A percentile compares a stretch with the other conserved stretches of the same genome.
Evolutionary conservation across 1,140 invertebrate genomes (phyloP).

Genomic region (Oppia nitens): DNA sequence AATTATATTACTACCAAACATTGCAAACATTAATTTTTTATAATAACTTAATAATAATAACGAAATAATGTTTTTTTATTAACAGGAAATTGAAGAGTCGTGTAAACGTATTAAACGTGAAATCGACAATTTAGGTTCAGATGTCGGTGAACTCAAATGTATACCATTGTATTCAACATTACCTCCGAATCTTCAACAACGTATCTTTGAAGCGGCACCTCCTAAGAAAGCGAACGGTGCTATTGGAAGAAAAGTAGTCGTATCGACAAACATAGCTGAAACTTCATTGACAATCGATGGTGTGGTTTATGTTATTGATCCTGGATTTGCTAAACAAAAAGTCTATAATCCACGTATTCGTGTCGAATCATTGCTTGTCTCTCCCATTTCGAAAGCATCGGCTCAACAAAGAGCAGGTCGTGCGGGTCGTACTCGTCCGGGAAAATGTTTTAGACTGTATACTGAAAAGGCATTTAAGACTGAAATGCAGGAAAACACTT

Average conservation of each 20-base stretch:
- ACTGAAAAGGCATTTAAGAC: conserved; percentile 97
- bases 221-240: conserved; percentile 81
- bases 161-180: conserved; percentile 97
- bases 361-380: conserved; percentile 92
- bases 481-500: conserved; percentile 99
- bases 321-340: conserved; percentile 99
- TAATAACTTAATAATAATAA: too few relatives aligned
- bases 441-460: conserved; percentile 96
- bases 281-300: conserved; percentile 98
- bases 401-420: conserved; percentile 94
- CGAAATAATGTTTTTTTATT: conserved; percentile 2
- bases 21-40: too few relatives aligned
- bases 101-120: conserved; percentile 94
- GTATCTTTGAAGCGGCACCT: conserved; percentile 91
- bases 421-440: conserved; percentile 86
- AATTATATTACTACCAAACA: too few relatives aligned
- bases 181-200: conserved; percentile 89
- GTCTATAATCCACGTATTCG: conserved; percentile 92
- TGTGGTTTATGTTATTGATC: conserved; percentile 99
- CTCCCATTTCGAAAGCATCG: conserved; percentile 98
- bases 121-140: conserved; percentile 86
- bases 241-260: conserved; percentile 84
- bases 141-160: conserved; percentile 92
- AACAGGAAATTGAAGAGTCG: conserved; percentile 93
- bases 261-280: conserved; percentile 98